Conservation (phyloP, 2,888 invertebrate species). For the Cheilosia scutellata region DNA sequence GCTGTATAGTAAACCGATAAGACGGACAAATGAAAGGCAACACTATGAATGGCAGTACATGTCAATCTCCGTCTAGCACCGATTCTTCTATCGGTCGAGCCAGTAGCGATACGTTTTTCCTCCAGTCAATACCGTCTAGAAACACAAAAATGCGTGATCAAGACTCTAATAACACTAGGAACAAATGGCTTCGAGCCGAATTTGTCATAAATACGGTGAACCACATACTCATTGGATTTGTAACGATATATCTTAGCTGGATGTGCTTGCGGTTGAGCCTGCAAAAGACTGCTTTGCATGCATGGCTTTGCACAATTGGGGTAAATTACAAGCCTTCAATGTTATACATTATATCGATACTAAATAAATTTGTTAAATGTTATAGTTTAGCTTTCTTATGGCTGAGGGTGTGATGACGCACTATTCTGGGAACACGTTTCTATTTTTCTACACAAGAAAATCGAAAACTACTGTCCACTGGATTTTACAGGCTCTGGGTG, state of each 20-base stretch:
- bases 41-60: slow-evolving; percentile 9
- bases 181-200: slow-evolving; percentile 77
- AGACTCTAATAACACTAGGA: slow-evolving; percentile 20
- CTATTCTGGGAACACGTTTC: slow-evolving; percentile 79
- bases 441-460: slow-evolving; percentile 78
- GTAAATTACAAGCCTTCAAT: slow-evolving; percentile 58
- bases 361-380: neutral
- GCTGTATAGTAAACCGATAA: slow-evolving; percentile 33
- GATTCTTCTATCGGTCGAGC: slow-evolving; percentile 22
- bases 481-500: slow-evolving; percentile 79
- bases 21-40: slow-evolving; percentile 41
- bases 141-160: slow-evolving; percentile 36
- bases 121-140: slow-evolving; percentile 21
- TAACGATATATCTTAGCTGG: slow-evolving; percentile 81
- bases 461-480: slow-evolving; percentile 80
- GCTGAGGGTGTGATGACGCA: slow-evolving; percentile 81
- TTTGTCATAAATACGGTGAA: slow-evolving; percentile 79
- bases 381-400: slow-evolving; percentile 80
- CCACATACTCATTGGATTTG: slow-evolving; percentile 81
- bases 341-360: neutral
- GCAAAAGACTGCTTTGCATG: slow-evolving; percentile 78
- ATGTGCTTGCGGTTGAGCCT: slow-evolving; percentile 78
- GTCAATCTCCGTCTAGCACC: slow-evolving; percentile 33
- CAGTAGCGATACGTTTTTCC: slow-evolving; percentile 54
- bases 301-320: slow-evolving; percentile 80